These are phyloP conservation scores for Cremastobaeus sp. DNA, from an alignment of 2,888 invertebrate species.

Conservation along the genomic window DNA sequence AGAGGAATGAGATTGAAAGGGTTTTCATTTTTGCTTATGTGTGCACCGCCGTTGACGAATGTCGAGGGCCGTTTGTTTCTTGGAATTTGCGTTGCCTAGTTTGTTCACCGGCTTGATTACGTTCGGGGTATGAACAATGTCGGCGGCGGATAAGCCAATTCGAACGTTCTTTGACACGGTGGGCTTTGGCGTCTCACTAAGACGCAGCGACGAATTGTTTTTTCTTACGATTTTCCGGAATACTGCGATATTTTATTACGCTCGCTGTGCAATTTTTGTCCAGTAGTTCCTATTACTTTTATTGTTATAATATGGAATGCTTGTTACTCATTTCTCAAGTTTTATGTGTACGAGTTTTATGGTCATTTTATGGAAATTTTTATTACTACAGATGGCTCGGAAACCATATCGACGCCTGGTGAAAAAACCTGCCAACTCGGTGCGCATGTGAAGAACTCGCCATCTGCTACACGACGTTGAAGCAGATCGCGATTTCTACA, in stretches of 20 bases:
- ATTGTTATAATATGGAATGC: too few species aligned
- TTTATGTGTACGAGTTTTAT: too few species aligned
- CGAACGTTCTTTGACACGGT: constrained; percentile 15
- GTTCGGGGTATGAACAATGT: constrained; percentile 36
- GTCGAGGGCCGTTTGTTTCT: constrained; percentile 49
- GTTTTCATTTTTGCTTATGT: constrained; percentile 35
- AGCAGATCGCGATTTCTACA: too few species aligned
- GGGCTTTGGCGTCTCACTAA: constrained; percentile 24
- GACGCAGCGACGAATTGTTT: neutral
- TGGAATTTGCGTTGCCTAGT: constrained; percentile 26
- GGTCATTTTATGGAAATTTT: too few species aligned
- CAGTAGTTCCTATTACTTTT: too few species aligned
- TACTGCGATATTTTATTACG: neutral
- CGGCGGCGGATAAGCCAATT: constrained; percentile 38
- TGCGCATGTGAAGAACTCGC: too few species aligned
- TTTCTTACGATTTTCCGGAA: neutral
- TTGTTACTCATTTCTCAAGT: too few species aligned
- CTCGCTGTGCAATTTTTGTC: too few species aligned
- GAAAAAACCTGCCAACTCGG: too few species aligned
- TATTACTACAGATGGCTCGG: too few species aligned
- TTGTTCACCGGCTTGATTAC: constrained; percentile 42
- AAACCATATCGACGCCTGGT: too few species aligned
- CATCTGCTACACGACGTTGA: too few species aligned
- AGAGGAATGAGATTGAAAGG: constrained; percentile 43
- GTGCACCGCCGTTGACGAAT: constrained; percentile 32